Conservation (phyloP, 30 jellyfish, hydroid and myxozoan genomes). For the Pseudorhiza aurosa region DNA sequence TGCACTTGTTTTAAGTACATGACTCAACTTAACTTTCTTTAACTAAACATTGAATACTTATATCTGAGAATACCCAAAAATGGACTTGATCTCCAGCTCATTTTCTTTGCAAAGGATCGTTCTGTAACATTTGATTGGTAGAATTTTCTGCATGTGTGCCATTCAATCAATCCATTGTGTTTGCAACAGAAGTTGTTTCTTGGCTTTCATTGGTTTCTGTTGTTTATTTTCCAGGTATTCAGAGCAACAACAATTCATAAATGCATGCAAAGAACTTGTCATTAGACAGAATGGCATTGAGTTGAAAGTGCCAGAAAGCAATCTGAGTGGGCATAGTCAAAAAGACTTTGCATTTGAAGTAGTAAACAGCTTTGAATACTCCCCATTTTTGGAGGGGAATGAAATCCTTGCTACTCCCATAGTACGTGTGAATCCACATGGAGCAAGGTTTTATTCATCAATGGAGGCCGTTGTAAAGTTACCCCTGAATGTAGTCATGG, state of each 20-base stretch:
- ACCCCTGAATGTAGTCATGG: slow-evolving; percentile 57
- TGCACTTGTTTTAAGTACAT: too few species aligned
- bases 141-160: too few species aligned
- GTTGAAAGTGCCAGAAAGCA: slow-evolving; percentile 56
- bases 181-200: too few species aligned
- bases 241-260: slow-evolving; percentile 4
- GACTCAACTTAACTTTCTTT: too few species aligned
- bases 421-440: slow-evolving; percentile 70
- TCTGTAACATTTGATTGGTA: too few species aligned
- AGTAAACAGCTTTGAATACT: not conserved
- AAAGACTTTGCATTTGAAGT: slow-evolving; percentile 42
- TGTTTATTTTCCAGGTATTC: slow-evolving; percentile 2
- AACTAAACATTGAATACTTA: too few species aligned
- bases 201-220: too few species aligned
- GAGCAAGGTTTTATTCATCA: slow-evolving; percentile 62
- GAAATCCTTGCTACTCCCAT: slow-evolving; percentile 56
- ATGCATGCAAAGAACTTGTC: slow-evolving; percentile 69
- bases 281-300: slow-evolving; percentile 44
- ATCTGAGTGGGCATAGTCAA: slow-evolving; percentile 54
- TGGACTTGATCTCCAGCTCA: too few species aligned
- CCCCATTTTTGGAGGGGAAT: slow-evolving; percentile 16
- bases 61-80: too few species aligned
- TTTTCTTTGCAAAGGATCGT: too few species aligned
- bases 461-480: slow-evolving; percentile 56
- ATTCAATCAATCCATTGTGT: too few species aligned